Conservation (phyloP, 2,888 invertebrate species). For the Sthenelais limicola region DNA sequence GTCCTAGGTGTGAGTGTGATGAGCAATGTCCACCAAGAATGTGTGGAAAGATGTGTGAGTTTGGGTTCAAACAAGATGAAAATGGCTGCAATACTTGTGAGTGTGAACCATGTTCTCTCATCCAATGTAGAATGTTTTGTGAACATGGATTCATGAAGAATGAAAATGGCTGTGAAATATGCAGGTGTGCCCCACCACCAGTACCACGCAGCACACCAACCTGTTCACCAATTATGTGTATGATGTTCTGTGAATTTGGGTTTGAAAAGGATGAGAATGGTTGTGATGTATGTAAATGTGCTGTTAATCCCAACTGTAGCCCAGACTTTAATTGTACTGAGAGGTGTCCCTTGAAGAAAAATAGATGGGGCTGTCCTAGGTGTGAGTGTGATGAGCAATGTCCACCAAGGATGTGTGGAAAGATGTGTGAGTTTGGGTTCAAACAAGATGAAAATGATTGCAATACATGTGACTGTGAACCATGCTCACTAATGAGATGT, state of each 20-base stretch:
- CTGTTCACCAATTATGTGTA: not conserved
- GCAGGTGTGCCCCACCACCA: not conserved
- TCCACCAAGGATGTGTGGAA: not conserved
- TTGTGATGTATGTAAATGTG: constrained; percentile 28
- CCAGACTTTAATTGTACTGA: not conserved
- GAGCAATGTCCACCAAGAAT: no score
- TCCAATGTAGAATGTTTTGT: no score
- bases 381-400: constrained; percentile 23
- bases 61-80: no score
- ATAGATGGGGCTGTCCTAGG: constrained; percentile 8
- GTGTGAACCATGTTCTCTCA: no score
- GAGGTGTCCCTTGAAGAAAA: constrained; percentile 11
- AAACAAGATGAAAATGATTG: constrained; percentile 8
- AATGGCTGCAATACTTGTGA: no score
- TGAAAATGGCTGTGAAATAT: not conserved
- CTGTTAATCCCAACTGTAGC: not conserved
- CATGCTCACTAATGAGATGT: constrained; percentile 18
- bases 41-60: no score
- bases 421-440: constrained; percentile 8
- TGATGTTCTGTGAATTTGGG: not conserved
- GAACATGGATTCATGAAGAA: no score
- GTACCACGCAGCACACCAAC: not conserved
- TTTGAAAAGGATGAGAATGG: constrained; percentile 16
- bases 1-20: no score
- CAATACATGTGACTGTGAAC: not conserved